phyloP scores from a whole-genome alignment of 2,113 vertebrate genomes.

The Typhlomys cinereus region DNA sequence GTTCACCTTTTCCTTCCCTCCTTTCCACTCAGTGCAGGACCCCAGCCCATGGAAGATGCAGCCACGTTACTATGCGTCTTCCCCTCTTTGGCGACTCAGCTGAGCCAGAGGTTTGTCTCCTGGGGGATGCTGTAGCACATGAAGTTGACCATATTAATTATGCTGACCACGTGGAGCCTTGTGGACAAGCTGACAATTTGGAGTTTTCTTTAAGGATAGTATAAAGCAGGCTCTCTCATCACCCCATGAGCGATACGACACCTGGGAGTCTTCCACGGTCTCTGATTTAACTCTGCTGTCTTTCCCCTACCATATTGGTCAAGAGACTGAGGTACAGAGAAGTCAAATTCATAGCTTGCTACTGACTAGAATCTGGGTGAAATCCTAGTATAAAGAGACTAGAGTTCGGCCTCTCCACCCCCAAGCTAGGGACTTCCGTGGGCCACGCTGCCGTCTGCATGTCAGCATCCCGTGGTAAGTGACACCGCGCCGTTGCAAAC shows the following conservation, averaged over 20 bases:
- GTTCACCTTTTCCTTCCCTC: background rate
- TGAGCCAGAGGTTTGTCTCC: background rate
- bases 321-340: constrained; percentile 12
- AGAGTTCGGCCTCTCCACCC: background rate
- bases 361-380: background rate
- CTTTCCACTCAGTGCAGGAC: background rate
- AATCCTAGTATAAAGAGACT: background rate
- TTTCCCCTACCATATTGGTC: background rate
- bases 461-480: background rate
- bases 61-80: background rate
- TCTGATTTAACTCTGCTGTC: background rate
- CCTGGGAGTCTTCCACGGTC: background rate
- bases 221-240: background rate
- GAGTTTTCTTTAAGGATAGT: background rate
- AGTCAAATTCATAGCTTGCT: constrained; percentile 7
- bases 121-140: too few relatives aligned
- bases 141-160: background rate
- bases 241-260: background rate
- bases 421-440: background rate
- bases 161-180: background rate
- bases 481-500: background rate
- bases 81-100: background rate
- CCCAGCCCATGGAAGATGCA: background rate
- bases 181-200: background rate
- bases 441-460: background rate